Evolutionary conservation across 2,797 vertebrate species (phyloP).

Genomic region (Graptemys geographica): DNA sequence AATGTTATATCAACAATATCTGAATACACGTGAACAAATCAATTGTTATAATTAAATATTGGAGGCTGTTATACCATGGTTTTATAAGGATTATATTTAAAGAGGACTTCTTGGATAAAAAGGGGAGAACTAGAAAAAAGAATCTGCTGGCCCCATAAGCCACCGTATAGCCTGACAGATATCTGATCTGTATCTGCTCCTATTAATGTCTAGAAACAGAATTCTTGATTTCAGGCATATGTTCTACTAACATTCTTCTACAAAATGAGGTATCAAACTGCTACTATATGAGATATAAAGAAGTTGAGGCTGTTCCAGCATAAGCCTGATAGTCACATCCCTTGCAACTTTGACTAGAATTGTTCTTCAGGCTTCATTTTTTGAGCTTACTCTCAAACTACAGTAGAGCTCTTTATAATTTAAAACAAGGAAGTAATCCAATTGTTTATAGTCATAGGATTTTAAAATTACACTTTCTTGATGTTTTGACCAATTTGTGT

Average conservation of each 20-base stretch:
- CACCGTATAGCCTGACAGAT: background rate
- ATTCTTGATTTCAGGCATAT: background rate
- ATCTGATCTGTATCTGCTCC: background rate
- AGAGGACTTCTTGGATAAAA: background rate
- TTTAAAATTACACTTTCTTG: background rate
- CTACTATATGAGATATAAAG: background rate
- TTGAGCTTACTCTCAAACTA: background rate
- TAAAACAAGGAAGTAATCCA: background rate
- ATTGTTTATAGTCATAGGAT: background rate
- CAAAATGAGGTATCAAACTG: background rate
- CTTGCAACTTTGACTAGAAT: background rate
- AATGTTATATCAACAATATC: background rate
- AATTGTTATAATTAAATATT: conserved; percentile 33
- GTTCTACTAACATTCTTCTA: background rate
- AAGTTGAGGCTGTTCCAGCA: background rate
- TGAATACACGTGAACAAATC: background rate
- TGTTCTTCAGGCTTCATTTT: background rate
- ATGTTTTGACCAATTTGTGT: background rate
- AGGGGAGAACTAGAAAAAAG: background rate
- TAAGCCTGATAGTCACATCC: background rate
- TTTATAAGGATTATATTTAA: conserved; percentile 4
- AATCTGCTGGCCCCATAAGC: background rate
- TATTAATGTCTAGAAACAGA: background rate
- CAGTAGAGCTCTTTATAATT: background rate
- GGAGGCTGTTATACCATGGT: background rate